Evolutionary conservation across 1,140 invertebrate genomes (phyloP), one percentile per base, ranked within the genome.

Genomic region (Anastrepha obliqua): DNA sequence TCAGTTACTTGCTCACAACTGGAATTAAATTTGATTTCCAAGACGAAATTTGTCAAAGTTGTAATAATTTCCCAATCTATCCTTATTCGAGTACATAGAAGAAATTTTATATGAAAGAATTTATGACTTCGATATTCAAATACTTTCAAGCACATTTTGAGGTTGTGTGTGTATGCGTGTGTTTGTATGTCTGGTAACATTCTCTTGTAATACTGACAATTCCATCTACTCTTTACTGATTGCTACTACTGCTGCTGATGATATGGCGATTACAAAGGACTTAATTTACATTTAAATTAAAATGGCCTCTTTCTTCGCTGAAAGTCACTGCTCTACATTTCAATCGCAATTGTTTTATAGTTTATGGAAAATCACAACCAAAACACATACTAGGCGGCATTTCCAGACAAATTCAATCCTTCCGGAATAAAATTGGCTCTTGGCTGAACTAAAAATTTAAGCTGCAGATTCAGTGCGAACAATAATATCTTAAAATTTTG

Each of bases 251-350:
- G n/a, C 65, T 88, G 62, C 59, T 67, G 15, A 58, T 87, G 64
- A 17, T 81, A 81, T 81, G 60, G 65, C 47, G 59, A 85, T 91
- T 91, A 92, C 91, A 92, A 92, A 92, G 91, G 91, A 90, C 91
- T 92, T 91, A 91, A 92, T 92, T 92, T 92, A 91, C 91, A 92
- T 92, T 91, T 92, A 92, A 92, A 92, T 92, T 92, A 92, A 92
- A 92, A 92, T 89, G 51, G 51, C 13, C 59, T 60, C 42, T 11
- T 86, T 62, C 55, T 85, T 59, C 42, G 39, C 67, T 39, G 44
- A 29, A 74, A 11, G 64, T 3, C 85, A 17, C n/a, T 55, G 47
- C n/a, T 55, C 51, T 15, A 81, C n/a, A 81, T 81, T 29, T 55
- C 7, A 29, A 8, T 6, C 47, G 20, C 74, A 55, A 81, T 55